These are phyloP conservation scores for Trematocara zebra DNA, from an alignment of 2,113 vertebrate genomes.

Conservation along the genomic window DNA sequence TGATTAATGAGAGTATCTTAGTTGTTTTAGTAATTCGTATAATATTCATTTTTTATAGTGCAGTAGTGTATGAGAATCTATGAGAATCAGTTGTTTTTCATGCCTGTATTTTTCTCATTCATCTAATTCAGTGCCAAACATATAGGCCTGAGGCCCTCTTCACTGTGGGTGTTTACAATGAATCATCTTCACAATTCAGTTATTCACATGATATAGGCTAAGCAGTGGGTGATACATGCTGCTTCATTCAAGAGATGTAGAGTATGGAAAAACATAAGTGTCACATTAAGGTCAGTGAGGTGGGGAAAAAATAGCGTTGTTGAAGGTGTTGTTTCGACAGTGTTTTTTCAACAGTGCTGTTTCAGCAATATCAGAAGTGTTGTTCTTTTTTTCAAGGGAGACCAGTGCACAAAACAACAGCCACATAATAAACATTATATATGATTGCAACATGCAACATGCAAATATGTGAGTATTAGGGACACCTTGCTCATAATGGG, in stretches of 20 bases:
- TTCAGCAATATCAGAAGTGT: background rate
- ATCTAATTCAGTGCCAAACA: background rate
- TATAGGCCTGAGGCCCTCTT: background rate
- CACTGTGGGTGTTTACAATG: background rate
- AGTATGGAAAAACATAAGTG: accelerated
- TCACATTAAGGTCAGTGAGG: accelerated
- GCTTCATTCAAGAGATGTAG: background rate
- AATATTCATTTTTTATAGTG: background rate
- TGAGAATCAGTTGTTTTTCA: background rate
- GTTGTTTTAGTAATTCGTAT: background rate
- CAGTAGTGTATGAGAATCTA: background rate
- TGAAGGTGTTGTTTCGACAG: background rate
- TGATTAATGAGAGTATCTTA: background rate
- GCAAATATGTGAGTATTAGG: background rate
- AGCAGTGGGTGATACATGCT: background rate
- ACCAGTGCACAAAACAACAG: background rate
- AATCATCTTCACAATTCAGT: background rate
- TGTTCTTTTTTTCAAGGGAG: background rate
- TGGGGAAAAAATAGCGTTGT: accelerated
- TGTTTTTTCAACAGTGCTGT: background rate
- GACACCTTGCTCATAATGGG: background rate
- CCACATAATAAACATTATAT: background rate
- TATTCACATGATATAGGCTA: background rate
- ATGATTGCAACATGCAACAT: background rate
- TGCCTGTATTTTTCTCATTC: background rate